Conservation (phyloP, 2,113 vertebrate genomes). For the Dolichallabes microphthalmus region DNA sequence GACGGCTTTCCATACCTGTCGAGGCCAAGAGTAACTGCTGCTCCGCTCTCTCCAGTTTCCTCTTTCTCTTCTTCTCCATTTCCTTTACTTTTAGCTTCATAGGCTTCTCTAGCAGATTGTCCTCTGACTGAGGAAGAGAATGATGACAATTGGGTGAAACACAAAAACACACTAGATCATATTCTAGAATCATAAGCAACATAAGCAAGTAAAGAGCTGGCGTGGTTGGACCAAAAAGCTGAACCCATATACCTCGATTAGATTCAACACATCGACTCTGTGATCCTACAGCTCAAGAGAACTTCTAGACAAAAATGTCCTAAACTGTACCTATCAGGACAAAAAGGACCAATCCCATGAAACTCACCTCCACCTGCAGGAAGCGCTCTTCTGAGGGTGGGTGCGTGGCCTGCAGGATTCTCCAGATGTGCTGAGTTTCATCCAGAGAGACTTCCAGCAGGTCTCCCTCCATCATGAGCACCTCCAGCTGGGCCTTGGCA, state of each 20-base stretch:
- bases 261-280: neutral
- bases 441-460: constrained; percentile 95
- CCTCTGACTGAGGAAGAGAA: constrained; percentile 74
- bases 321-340: neutral
- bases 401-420: constrained; percentile 96
- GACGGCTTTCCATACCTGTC: constrained; percentile 48
- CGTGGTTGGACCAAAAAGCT: neutral
- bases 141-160: neutral
- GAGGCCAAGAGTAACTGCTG: constrained; percentile 83
- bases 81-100: constrained; percentile 90
- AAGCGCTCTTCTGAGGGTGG: constrained; percentile 94
- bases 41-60: constrained; percentile 88
- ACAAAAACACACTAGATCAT: neutral
- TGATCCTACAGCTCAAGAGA: neutral
- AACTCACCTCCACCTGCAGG: constrained; percentile 90
- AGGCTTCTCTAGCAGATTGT: constrained; percentile 86
- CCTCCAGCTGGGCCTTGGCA: constrained; percentile 91
- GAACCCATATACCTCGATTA: neutral
- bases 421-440: constrained; percentile 98
- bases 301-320: neutral
- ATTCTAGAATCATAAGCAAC: neutral
- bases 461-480: constrained; percentile 98
- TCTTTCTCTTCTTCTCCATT: constrained; percentile 88
- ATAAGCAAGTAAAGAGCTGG: neutral
- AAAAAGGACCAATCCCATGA: neutral